Evolutionary conservation across 1,140 invertebrate species (phyloP).

Genomic region (Probaryconus sp.): DNA sequence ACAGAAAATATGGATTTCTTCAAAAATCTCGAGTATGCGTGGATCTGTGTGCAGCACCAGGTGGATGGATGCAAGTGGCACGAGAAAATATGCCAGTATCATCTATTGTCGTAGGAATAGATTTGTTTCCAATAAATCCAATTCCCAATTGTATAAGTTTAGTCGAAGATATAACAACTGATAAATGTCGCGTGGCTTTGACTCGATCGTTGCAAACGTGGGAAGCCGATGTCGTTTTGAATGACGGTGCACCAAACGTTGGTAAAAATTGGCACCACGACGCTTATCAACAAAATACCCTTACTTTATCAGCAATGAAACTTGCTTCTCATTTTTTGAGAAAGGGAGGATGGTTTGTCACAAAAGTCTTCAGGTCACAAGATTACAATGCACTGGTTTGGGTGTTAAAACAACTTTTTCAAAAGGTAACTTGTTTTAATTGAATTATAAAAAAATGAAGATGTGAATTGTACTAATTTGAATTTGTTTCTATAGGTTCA

Average conservation of each 20-base stretch:
- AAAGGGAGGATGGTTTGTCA: constrained; percentile 97
- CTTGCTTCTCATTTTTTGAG: constrained; percentile 95
- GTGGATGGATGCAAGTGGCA: constrained; percentile 99
- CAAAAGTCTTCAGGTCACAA: constrained; percentile 99
- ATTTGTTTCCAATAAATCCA: constrained; percentile 96
- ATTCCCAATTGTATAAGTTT: constrained; percentile 94
- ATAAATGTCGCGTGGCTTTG: constrained; percentile 89
- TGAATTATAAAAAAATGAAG: constrained; percentile 8
- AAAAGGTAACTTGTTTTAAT: constrained; percentile 78
- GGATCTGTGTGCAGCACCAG: constrained; percentile 99
- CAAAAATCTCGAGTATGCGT: constrained; percentile 97
- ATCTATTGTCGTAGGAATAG: constrained; percentile 95
- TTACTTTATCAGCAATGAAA: constrained; percentile 95
- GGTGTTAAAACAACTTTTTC: constrained; percentile 98
- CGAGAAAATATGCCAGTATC: constrained; percentile 98
- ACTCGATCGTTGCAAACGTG: constrained; percentile 93
- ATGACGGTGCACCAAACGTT: constrained; percentile 99
- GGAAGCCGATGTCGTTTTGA: constrained; percentile 97
- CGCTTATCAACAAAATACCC: constrained; percentile 94
- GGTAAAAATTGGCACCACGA: constrained; percentile 98
- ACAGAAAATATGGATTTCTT: constrained; percentile 98
- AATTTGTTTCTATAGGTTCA: constrained; percentile 82
- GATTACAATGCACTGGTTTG: constrained; percentile 97
- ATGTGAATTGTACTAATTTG: constrained; percentile 5
- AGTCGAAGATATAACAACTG: constrained; percentile 97